Base-by-base conservation (phyloP, 2,888 invertebrate genomes). In the Tinea pellionella region DNA sequence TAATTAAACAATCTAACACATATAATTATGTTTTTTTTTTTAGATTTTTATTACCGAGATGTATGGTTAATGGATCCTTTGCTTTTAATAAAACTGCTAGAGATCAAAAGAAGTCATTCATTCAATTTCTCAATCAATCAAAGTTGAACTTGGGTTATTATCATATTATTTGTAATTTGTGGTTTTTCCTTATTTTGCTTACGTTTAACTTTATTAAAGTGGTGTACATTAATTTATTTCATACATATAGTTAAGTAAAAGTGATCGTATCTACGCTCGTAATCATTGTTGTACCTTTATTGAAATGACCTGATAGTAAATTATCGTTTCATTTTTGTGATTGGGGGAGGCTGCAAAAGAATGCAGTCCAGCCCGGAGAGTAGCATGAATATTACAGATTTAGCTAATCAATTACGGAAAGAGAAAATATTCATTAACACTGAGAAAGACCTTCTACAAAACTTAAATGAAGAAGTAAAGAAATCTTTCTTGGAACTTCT, bases 381-480 rank as follows among this genome's bases (percentile, higher is more conserved):
- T 63, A 84, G 85, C 67, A 78, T 86, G 79, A 86, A 88, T 66
- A 86, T 88, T 63, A 80, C 86, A 61, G 88, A 87, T 69, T 68
- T 88, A 65, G 87, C 88, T 24, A 83, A 81, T 65, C 92, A 93
- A 74, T 84, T 96, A 65, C 90, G 93, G 61, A 92, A 94, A 74
- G 98, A 98, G 79, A 92, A 94, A 69, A 89, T 97, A 61, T 96
- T 96, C 75, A 94, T 96, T 61, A 91, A 91, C 66, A 93, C 94
- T 2, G 97, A 98, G 76, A 92, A 94, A 75, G 91, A 93, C 71
- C 92, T 94, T 75, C 90, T 96, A 70, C 92, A 93, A 68, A 90
- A 90, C 68, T 85, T 95, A 32, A 95, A 94, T 75, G 91, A 93
- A 73, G 91, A 92, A 69, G 90, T 94, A 67, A 88, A 88, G 65